Percentiles rank a stretch among this genome's conserved stretches.
Conservation (phyloP, 2,113 vertebrate genomes). For the Myiozetetes cayanensis region DNA sequence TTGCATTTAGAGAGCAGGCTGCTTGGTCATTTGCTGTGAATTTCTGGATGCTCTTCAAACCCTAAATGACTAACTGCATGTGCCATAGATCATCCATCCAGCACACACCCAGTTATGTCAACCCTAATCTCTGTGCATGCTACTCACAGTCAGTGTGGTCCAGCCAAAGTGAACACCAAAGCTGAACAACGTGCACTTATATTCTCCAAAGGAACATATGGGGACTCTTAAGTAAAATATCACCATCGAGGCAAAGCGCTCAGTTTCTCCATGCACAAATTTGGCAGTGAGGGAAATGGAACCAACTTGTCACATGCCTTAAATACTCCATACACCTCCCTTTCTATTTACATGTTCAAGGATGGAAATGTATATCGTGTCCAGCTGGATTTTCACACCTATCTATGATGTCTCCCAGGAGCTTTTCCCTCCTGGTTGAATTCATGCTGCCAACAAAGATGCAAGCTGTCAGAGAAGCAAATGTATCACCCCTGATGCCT, state of each 20-base stretch:
- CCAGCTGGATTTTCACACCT: not conserved
- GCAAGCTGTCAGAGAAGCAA: not conserved
- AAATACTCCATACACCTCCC: not conserved
- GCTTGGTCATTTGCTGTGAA: not conserved
- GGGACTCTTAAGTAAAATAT: not conserved
- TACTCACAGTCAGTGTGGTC: not conserved
- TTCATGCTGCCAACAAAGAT: not conserved
- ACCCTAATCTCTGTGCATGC: not conserved
- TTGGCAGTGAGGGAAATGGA: not conserved
- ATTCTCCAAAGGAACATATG: not conserved
- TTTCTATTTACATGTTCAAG: not conserved
- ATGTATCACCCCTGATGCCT: not conserved
- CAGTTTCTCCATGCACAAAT: not conserved
- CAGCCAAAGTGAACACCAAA: not conserved
- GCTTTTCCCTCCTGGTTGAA: not conserved
- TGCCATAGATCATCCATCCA: not conserved
- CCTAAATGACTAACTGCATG: not conserved
- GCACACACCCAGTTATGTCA: not conserved
- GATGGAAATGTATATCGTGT: not conserved
- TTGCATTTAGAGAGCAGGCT: not conserved
- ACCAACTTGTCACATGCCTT: fast-evolving
- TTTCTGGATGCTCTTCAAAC: slow-evolving; percentile 35
- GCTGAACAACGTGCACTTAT: not conserved
- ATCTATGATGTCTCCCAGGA: not conserved
- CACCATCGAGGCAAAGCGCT: not conserved